Evolutionary conservation across 2,113 vertebrate species (phyloP).

Genomic region (Echinops telfairi): DNA sequence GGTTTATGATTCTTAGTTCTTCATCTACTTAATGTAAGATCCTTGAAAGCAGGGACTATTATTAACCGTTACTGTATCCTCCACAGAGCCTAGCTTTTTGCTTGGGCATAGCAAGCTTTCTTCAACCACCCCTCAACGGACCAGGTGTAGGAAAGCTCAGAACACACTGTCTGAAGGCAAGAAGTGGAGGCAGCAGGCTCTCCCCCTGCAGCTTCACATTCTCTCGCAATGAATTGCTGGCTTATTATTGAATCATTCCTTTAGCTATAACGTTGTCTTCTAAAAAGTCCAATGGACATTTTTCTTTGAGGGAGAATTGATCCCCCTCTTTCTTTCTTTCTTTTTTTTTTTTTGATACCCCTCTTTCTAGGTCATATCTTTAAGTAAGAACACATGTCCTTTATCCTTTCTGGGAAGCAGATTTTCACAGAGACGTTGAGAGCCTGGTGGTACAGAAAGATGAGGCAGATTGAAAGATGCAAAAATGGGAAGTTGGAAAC

Average conservation of each 20-base stretch:
- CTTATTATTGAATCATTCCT: background rate
- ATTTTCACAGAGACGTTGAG: conserved; percentile 37
- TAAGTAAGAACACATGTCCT: conserved; percentile 60
- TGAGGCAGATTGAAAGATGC: conserved; percentile 34
- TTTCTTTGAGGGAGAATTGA: background rate
- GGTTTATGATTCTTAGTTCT: background rate
- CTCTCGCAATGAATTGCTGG: conserved; percentile 41
- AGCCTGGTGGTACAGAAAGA: background rate
- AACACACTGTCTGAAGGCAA: background rate
- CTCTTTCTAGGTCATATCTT: conserved; percentile 33
- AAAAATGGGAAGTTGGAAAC: background rate
- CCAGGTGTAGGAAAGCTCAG: background rate
- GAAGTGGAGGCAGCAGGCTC: background rate
- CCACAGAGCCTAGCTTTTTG: background rate
- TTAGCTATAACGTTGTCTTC: conserved; percentile 55
- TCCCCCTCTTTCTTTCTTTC: background rate
- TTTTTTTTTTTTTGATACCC: background rate
- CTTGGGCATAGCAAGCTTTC: background rate
- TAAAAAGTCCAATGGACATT: conserved; percentile 18
- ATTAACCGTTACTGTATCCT: background rate
- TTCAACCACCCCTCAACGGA: background rate
- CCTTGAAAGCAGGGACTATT: background rate
- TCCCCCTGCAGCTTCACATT: background rate
- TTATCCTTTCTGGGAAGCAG: conserved; percentile 45
- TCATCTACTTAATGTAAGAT: background rate